Evolutionary conservation across 53 echinoderm and acorn worm genomes (phyloP).

Genomic region (Glandiceps talaboti): DNA sequence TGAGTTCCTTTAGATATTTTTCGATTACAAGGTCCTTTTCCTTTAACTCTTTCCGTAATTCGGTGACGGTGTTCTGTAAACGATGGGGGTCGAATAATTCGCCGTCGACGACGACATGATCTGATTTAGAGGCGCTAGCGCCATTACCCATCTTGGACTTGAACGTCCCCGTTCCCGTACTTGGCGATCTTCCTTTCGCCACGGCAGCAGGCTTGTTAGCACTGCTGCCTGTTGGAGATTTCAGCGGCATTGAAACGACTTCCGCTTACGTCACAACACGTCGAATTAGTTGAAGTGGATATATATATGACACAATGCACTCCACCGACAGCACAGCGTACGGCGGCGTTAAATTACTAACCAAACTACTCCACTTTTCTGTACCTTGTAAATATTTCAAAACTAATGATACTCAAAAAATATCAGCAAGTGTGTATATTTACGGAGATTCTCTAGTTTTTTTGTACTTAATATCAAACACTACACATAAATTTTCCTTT

Average conservation of each 20-base stretch:
- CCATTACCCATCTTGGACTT: constrained; percentile 60
- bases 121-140: constrained; percentile 44
- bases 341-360: too few species aligned
- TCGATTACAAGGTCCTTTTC: constrained; percentile 41
- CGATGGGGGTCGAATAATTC: constrained; percentile 2
- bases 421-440: too few species aligned
- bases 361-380: too few species aligned
- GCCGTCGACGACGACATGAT: constrained; percentile 21
- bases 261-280: constrained; percentile 1
- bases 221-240: constrained; percentile 2
- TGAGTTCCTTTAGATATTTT: constrained; percentile 23
- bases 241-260: background rate
- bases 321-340: too few species aligned
- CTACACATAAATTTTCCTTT: too few species aligned
- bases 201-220: constrained; percentile 4
- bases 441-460: too few species aligned
- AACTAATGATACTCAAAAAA: too few species aligned
- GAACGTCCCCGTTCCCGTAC: constrained; percentile 17
- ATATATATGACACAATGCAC: too few species aligned
- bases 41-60: constrained; percentile 37
- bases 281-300: background rate
- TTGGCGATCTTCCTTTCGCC: constrained; percentile 13
- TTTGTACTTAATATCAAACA: too few species aligned
- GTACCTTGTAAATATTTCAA: too few species aligned
- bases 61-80: constrained; percentile 29